Evolutionary conservation across 2,888 invertebrate species (phyloP), one percentile per base, ranked within the genome.

Genomic region (Drosophila formosana): DNA sequence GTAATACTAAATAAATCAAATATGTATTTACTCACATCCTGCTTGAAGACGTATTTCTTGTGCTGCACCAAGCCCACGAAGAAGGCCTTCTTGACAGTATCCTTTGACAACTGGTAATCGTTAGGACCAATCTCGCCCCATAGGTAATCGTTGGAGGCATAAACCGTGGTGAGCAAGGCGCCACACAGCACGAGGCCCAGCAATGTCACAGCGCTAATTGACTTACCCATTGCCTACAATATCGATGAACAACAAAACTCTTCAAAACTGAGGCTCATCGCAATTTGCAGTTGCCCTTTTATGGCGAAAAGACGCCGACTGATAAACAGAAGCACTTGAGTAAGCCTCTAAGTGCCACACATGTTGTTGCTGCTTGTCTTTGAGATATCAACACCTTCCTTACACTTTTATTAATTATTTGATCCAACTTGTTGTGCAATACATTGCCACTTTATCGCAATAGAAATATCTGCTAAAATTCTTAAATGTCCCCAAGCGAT

Each of bases 21-120:
- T 6, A 11, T 5, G 3, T 2, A 9, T 45, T 5, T 52, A 68
- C 78, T 58, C 62, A 90, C 90, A 49, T 66, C 62, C 53, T 90
- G 91, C 61, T 81, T 85, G 64, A 87, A 91, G 0, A 82, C 78
- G 41, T 85, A 90, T 65, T 82, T 83, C n/a, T 80, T 70, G 0
- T 53, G 64, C 39, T 79, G 76, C 1, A 70, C 73, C 0, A 79
- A 0, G 5, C 91, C 89, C 45, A 89, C 53, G n/a, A 90, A 67
- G 45, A 81, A 87, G 1, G 78, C 41, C 60, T 89, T 82, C 3
- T 55, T 69, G 0, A 91, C 84, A 0, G 72, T 82, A 9, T 89
- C 88, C 72, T 89, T 86, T 28, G 86, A 82, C 50, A 91, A 47
- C 7, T 89, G 64, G 37, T 78, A 74, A 45, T 91, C 91, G 1